A percentile compares a stretch with the other conserved stretches of the same genome.
Conservation (phyloP, 92 coral and sea anemone species). For the Porites lobata region DNA sequence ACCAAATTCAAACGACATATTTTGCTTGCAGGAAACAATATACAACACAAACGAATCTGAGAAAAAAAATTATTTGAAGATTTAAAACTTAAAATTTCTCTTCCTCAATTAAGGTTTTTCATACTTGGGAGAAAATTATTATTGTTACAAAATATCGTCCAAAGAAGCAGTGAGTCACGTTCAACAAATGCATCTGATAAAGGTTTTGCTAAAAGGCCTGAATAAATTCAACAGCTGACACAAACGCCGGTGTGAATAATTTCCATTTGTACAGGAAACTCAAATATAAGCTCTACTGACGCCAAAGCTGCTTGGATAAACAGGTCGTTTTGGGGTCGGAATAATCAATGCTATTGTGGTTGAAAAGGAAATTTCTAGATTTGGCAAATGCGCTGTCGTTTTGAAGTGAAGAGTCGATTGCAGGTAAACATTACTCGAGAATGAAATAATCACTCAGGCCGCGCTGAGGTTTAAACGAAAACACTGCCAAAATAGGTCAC, state of each 20-base stretch:
- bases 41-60: background rate
- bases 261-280: constrained; percentile 10
- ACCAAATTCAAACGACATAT: background rate
- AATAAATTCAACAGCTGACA: constrained; percentile 29
- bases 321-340: background rate
- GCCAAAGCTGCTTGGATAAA: constrained; percentile 8
- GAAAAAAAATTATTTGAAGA: background rate
- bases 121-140: background rate
- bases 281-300: background rate
- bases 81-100: background rate
- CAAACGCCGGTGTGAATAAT: background rate
- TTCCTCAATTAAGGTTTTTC: too few relatives aligned
- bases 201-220: constrained; percentile 1
- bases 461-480: constrained; percentile 18
- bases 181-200: background rate
- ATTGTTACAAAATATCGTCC: background rate
- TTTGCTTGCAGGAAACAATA: background rate
- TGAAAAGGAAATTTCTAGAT: background rate
- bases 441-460: constrained; percentile 30
- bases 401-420: background rate
- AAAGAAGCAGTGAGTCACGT: background rate
- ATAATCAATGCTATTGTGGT: background rate
- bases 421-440: constrained; percentile 34
- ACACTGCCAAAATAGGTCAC: constrained; percentile 32
- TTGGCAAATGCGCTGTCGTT: background rate